phyloP scores from a whole-genome alignment of 2,113 vertebrate species.

The Bucco capensis region DNA sequence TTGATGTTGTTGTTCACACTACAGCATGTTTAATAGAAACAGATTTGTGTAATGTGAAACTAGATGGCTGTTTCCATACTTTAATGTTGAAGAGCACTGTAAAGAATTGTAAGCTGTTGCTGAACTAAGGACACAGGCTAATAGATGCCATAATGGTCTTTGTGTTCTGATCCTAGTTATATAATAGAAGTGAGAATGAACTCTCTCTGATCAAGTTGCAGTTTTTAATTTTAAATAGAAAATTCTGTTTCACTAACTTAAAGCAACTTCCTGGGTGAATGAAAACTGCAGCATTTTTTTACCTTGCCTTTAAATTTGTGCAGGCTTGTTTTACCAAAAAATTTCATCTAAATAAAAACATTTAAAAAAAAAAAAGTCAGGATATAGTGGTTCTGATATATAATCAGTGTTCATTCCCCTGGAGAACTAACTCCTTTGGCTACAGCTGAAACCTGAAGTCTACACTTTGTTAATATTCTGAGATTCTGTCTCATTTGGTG shows the following conservation, averaged over 20 bases:
- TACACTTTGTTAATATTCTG: not conserved
- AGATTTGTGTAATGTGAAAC: slow-evolving; percentile 20
- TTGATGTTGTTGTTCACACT: slow-evolving; percentile 55
- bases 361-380: not conserved
- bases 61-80: not conserved
- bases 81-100: slow-evolving; percentile 2
- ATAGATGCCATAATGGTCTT: not conserved
- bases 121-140: not conserved
- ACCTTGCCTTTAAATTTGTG: not conserved
- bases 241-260: not conserved
- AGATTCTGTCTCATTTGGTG: not conserved
- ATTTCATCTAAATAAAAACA: not conserved
- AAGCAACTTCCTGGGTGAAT: not conserved
- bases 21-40: slow-evolving; percentile 37
- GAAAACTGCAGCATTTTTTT: not conserved
- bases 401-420: not conserved
- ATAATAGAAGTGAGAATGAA: not conserved
- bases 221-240: not conserved
- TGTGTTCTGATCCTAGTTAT: not conserved
- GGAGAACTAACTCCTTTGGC: not conserved
- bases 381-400: not conserved
- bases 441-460: not conserved
- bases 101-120: not conserved
- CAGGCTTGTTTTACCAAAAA: not conserved
- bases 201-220: not conserved